Percentiles rank a stretch among this genome's conserved stretches.
phyloP scores from a whole-genome alignment of 2,888 invertebrate genomes.

The Helicoverpa assulta region DNA sequence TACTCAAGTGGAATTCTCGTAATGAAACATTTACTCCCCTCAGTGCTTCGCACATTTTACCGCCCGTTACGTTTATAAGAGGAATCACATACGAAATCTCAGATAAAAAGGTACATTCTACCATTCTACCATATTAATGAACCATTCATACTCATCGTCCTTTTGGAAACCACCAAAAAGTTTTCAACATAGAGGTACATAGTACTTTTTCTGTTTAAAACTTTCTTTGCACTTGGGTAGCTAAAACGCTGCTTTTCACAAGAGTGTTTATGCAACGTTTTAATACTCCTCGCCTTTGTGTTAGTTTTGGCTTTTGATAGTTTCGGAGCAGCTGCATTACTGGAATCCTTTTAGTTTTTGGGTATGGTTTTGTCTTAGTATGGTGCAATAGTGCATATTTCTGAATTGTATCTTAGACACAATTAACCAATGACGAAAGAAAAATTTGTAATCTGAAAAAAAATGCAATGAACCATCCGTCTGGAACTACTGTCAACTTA shows the following conservation, averaged over 20 bases:
- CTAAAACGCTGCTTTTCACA: constrained; percentile 34
- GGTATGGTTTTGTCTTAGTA: background rate
- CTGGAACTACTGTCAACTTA: no score
- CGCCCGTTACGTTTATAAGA: constrained; percentile 44
- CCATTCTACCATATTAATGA: constrained; percentile 51
- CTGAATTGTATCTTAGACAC: no score
- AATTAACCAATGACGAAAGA: no score
- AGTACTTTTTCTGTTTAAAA: constrained; percentile 40
- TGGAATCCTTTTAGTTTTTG: constrained; percentile 27
- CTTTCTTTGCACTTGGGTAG: constrained; percentile 23
- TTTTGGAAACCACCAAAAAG: constrained; percentile 27
- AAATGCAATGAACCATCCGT: no score
- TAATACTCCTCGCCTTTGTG: constrained; percentile 40
- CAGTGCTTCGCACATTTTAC: constrained; percentile 21
- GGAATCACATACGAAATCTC: constrained; percentile 53
- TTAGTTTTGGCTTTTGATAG: constrained; percentile 27
- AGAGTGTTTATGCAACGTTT: constrained; percentile 48
- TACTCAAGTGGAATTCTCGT: constrained; percentile 41
- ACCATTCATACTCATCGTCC: constrained; percentile 58
- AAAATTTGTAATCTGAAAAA: no score
- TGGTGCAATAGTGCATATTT: no score
- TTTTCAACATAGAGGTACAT: constrained; percentile 20
- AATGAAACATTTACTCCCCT: constrained; percentile 50
- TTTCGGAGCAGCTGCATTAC: constrained; percentile 22
- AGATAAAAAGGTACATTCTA: constrained; percentile 39